phyloP scores from a whole-genome alignment of 2,113 vertebrate genomes.

The Corvus moneduloides region DNA sequence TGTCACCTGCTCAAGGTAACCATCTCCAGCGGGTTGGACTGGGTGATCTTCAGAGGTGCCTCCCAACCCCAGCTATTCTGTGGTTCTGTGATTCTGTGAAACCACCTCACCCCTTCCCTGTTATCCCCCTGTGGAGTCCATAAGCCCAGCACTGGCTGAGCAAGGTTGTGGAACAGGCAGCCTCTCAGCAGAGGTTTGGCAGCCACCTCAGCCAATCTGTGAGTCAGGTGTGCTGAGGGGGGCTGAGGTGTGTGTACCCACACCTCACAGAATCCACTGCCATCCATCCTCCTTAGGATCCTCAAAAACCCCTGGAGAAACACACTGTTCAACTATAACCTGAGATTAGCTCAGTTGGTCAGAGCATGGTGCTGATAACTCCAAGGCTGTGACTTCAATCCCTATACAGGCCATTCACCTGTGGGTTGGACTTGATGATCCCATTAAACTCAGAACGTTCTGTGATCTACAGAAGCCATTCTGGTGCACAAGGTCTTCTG shows the following conservation, averaged over 20 bases:
- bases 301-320: neutral
- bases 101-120: neutral
- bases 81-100: neutral
- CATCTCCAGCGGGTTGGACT: too few species aligned
- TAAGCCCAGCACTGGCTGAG: neutral
- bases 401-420: too few species aligned
- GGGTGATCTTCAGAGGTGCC: neutral
- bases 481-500: neutral
- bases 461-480: neutral
- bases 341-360: neutral
- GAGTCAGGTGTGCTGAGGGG: neutral
- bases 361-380: neutral
- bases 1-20: neutral
- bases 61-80: neutral
- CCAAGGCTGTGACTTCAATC: neutral
- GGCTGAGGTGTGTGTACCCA: neutral
- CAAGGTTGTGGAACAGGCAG: neutral
- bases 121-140: neutral
- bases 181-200: neutral
- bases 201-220: fast-evolving
- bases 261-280: fast-evolving
- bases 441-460: neutral
- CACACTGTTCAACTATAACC: too few species aligned
- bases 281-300: neutral
- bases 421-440: neutral